Conservation (phyloP, 2,888 invertebrate genomes). For the Yponomeuta evonymella region DNA sequence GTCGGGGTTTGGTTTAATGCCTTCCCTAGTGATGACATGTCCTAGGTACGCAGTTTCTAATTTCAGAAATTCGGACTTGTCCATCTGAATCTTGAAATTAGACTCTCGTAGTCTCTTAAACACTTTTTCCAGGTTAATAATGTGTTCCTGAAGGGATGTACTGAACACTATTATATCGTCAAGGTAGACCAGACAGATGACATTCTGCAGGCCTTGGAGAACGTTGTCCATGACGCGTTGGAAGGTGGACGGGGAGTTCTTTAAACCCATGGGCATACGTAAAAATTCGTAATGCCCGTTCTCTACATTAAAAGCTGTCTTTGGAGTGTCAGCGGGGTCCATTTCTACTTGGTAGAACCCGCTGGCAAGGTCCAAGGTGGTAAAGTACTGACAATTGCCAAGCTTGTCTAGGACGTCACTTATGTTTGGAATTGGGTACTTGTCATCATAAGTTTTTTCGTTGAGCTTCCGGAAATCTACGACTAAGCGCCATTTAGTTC, state of each 20-base stretch:
- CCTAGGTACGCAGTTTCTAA: no score
- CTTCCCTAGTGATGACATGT: no score
- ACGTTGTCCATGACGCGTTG: constrained; percentile 1
- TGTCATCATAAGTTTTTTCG: constrained; percentile 13
- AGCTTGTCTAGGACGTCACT: constrained; percentile 9
- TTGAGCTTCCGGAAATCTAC: constrained; percentile 14
- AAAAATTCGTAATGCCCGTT: no score
- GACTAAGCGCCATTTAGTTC: constrained; percentile 11
- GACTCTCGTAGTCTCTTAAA: neutral
- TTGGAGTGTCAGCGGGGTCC: no score
- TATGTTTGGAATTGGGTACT: constrained; percentile 2
- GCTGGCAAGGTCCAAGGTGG: constrained; percentile 4
- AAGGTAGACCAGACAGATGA: neutral
- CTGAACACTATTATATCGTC: constrained; percentile 7
- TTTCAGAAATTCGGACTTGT: no score
- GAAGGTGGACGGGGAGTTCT: neutral
- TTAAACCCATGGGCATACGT: no score
- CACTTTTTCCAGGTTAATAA: neutral
- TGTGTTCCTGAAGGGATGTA: constrained; percentile 12
- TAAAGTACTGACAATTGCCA: constrained; percentile 11
- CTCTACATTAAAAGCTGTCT: no score
- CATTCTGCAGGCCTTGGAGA: neutral
- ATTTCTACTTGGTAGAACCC: neutral
- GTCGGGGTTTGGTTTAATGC: no score
- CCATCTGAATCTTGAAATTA: no score